Base-by-base conservation (phyloP, 2,797 vertebrate species). In the Pempheris klunzingeri region DNA sequence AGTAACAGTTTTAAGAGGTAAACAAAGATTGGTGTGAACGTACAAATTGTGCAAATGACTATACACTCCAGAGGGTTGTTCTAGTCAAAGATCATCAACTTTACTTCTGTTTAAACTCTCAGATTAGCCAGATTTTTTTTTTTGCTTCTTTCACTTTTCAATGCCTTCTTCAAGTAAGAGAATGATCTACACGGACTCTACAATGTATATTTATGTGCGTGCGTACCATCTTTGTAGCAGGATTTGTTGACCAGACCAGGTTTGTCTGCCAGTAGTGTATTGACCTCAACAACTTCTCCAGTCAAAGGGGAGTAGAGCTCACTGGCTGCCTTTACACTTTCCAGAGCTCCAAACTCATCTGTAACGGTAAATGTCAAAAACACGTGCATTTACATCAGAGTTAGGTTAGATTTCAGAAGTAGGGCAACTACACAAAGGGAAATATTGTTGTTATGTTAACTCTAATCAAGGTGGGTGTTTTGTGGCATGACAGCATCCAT, bases 311-410 rank as follows among this genome's bases (percentile, higher is more conserved):
- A 98, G 86, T 97, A 99, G 24, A 99, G 96, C 88, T 99, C 98
- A 91, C 98, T 99, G 81, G 97, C 98, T 88, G 98, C 98, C 92
- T 99, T 99, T 64, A 99, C 98, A 66, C 98, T 99, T 92, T 99
- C 98, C 91, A 99, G 92, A 82, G 98, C 96, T 75, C 98, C 98
- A 93, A 99, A 99, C 87, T 99, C 98, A 92, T 99, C 98, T 99
- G 90, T 46, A 11, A 55, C 5, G 64, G 43, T 1, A 53, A 18
- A 76, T 2, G 18, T 66, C 24, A 55, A 20, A 81, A 62, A 85
- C 7, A 76, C 46, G 34, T 6, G 5, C 2, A 20, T 62, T 39
- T 11, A 47, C 0, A 34, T 20, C 1, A 47, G 34, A 60, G 6
- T 52, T 13, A 38, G 0, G 12, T 30, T 1, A n/a, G n/a, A 59